phyloP scores from a whole-genome alignment of 2,888 invertebrate genomes.

The Lobophora halterata region DNA sequence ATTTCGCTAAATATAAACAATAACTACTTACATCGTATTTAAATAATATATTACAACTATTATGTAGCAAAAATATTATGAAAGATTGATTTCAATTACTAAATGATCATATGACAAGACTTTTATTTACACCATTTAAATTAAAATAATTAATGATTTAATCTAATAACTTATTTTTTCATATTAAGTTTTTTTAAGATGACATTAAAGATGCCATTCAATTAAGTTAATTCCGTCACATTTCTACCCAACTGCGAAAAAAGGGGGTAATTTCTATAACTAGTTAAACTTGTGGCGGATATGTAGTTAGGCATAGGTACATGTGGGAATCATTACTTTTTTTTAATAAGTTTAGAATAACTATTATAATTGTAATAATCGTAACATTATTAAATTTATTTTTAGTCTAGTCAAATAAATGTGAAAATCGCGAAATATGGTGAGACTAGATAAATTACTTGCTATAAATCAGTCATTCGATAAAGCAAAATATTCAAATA shows the following conservation, averaged over 20 bases:
- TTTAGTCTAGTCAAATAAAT: conserved; percentile 29
- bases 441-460: conserved; percentile 64
- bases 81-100: conserved; percentile 7
- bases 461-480: conserved; percentile 66
- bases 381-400: conserved; percentile 31
- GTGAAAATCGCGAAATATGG: conserved; percentile 34
- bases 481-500: conserved; percentile 44
- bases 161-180: too few relatives aligned
- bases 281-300: too few relatives aligned
- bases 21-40: conserved; percentile 35
- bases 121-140: too few relatives aligned
- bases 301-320: too few relatives aligned
- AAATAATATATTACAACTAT: conserved; percentile 35
- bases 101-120: neutral
- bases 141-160: too few relatives aligned
- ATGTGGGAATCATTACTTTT: too few relatives aligned
- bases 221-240: too few relatives aligned
- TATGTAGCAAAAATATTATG: conserved; percentile 25
- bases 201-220: too few relatives aligned
- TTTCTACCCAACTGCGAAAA: too few relatives aligned
- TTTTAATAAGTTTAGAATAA: conserved; percentile 2
- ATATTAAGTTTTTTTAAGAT: too few relatives aligned
- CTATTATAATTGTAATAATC: conserved; percentile 34
- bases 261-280: too few relatives aligned
- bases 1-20: conserved; percentile 48